Evolutionary conservation across 2,888 invertebrate genomes (phyloP), one percentile per base, ranked within the genome.

Genomic region (Gasteruption jaculator): DNA sequence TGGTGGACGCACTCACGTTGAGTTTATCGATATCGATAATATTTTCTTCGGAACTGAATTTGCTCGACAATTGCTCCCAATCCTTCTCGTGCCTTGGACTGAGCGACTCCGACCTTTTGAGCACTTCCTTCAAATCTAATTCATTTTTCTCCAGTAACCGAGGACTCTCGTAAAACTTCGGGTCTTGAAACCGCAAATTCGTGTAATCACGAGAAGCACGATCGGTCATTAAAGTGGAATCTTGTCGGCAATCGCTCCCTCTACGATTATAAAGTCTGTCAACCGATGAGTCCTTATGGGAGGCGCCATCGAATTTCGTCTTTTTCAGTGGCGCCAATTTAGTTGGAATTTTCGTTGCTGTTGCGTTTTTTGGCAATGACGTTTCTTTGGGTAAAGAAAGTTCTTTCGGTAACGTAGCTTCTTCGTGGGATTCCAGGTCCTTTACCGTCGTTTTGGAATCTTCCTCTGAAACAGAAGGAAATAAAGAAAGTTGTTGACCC

Each of bases 1-100:
- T 58, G 1, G 56, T 53, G 3, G 67, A 41, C 4, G 64, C 49
- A 30, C 46, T 58, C 0, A 56, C 51, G 29, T 61, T 63, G 8
- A 71, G 49, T 35, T 62, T 65, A 30, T 71, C 66, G 32, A 71
- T 68, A 44, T 71, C 71, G 19, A 71, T 71, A 11, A 71, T 59
- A 15, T 68, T 63, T 34, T 66, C 70, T 18, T 67, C 67, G 6
- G 60, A 56, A 26, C 49, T 61, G 29, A 69, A 66, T 38, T 59
- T 65, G 36, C 57, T 57, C 3, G 63, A 60, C 21, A 71, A 44
- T 37, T 68, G 77, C 71, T 65, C 77, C 79, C 70, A 71, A 30
- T 67, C 68, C 40, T 43, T 75, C 70, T 73, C 79, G 73, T 35
- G 76, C 65, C 68, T 74, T 65, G 50, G 76, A 67, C 43, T 78